Evolutionary conservation across 2,113 vertebrate genomes (phyloP).

Genomic region (Antigone vipio): DNA sequence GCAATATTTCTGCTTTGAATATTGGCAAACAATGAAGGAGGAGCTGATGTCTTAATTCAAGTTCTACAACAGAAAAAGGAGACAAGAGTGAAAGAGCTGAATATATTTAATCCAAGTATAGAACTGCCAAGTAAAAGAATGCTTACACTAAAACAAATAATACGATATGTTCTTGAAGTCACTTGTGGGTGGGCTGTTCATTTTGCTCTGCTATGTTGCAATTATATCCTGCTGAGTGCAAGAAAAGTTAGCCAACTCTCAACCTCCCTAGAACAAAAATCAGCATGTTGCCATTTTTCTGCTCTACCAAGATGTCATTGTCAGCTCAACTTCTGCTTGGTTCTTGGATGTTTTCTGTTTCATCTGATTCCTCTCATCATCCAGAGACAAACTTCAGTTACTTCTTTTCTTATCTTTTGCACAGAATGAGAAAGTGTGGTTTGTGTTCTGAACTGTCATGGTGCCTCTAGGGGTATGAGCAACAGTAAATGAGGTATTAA

Average conservation of each 20-base stretch:
- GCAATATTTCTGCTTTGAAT: slow-evolving; percentile 1
- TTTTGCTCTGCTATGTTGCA: not conserved
- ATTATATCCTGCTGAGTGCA: not conserved
- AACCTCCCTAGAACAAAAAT: not conserved
- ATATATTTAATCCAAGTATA: not conserved
- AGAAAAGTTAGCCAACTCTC: not conserved
- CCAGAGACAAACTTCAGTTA: not conserved
- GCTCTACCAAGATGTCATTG: not conserved
- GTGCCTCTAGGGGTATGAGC: not conserved
- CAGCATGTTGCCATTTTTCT: slow-evolving; percentile 9
- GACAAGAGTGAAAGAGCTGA: not conserved
- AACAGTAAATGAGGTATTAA: not conserved
- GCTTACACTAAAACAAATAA: not conserved
- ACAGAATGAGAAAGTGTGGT: not conserved
- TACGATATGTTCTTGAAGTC: not conserved
- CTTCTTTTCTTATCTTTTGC: not conserved
- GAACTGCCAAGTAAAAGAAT: not conserved
- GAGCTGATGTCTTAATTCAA: slow-evolving; percentile 14
- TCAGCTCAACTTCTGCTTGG: not conserved
- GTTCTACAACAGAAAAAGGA: not conserved
- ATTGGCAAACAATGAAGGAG: not conserved
- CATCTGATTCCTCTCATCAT: not conserved
- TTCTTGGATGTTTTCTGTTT: not conserved
- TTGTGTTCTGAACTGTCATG: not conserved
- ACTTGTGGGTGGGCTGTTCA: not conserved